A percentile compares a stretch with the other conserved stretches of the same genome.
phyloP scores from a whole-genome alignment of 2,888 invertebrate genomes.

The Tupiocoris notatus region DNA sequence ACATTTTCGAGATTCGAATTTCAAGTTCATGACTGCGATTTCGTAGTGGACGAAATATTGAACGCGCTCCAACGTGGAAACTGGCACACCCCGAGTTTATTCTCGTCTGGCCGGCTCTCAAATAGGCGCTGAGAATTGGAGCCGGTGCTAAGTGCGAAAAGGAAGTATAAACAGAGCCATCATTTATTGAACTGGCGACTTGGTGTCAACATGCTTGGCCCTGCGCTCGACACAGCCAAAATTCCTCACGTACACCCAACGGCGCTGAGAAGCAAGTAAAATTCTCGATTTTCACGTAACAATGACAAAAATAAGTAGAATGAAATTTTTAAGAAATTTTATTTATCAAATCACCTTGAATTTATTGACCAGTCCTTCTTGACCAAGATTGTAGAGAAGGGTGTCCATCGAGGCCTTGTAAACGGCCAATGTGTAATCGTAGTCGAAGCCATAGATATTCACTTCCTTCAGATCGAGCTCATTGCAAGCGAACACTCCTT shows the following conservation, averaged over 20 bases:
- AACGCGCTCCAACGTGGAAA: background rate
- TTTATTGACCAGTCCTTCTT: slow-evolving; percentile 80
- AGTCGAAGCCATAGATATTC: slow-evolving; percentile 95
- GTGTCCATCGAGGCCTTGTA: slow-evolving; percentile 88
- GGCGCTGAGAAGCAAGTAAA: too few relatives aligned
- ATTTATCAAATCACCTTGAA: slow-evolving; percentile 66
- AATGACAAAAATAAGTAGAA: too few relatives aligned
- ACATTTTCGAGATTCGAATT: too few relatives aligned
- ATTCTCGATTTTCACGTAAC: too few relatives aligned
- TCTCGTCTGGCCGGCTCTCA: background rate
- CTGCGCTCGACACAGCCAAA: too few relatives aligned
- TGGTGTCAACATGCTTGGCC: background rate
- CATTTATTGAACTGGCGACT: background rate
- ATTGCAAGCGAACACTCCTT: slow-evolving; percentile 94
- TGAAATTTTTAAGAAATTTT: background rate
- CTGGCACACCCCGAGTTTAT: background rate
- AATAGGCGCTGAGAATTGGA: background rate
- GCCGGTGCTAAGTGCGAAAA: background rate
- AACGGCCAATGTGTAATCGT: slow-evolving; percentile 95
- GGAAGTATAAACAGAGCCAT: background rate
- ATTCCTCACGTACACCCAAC: too few relatives aligned
- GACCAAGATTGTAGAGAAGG: slow-evolving; percentile 85
- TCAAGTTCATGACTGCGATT: background rate
- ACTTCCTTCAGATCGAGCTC: slow-evolving; percentile 89
- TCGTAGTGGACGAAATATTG: background rate